Conservation (phyloP, 2,797 vertebrate species). For the Odontamblyopus rebecca region DNA sequence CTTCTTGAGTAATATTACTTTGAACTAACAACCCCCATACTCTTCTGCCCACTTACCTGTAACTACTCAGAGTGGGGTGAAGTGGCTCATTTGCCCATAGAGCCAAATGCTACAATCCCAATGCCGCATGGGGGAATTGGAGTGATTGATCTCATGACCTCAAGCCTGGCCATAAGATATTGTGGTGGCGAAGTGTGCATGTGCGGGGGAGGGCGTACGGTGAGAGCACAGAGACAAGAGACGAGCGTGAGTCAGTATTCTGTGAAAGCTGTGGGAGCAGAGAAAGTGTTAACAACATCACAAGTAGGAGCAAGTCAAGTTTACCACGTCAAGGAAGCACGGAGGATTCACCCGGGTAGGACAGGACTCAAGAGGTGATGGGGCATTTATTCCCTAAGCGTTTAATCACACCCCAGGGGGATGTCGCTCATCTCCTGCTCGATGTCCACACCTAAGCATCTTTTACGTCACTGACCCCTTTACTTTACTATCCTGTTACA, state of each 20-base stretch:
- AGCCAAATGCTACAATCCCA: conserved; percentile 50
- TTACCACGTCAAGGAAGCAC: conserved; percentile 71
- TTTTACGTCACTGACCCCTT: conserved; percentile 56
- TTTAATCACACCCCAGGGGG: conserved; percentile 41
- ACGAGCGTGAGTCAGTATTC: conserved; percentile 76
- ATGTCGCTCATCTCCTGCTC: conserved; percentile 37
- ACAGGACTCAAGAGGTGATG: conserved; percentile 56
- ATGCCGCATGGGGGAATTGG: conserved; percentile 42
- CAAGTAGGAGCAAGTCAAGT: conserved; percentile 78
- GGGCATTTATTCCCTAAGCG: conserved; percentile 55
- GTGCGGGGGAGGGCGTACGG: conserved; percentile 60
- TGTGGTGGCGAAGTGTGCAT: conserved; percentile 57
- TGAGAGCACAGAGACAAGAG: conserved; percentile 62
- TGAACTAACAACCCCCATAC: conserved; percentile 1
- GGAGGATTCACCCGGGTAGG: conserved; percentile 61
- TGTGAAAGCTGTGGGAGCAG: conserved; percentile 81
- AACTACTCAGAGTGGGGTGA: conserved; percentile 56
- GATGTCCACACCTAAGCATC: conserved; percentile 37
- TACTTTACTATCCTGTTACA: conserved; percentile 47
- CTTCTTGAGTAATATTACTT: background rate
- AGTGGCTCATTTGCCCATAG: conserved; percentile 53
- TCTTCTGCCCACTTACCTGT: conserved; percentile 1
- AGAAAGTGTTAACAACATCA: conserved; percentile 79
- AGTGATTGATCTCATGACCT: conserved; percentile 74
- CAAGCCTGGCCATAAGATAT: conserved; percentile 72